phyloP scores from a whole-genome alignment of 2,888 invertebrate species.

The Hemaris fuciformis region DNA sequence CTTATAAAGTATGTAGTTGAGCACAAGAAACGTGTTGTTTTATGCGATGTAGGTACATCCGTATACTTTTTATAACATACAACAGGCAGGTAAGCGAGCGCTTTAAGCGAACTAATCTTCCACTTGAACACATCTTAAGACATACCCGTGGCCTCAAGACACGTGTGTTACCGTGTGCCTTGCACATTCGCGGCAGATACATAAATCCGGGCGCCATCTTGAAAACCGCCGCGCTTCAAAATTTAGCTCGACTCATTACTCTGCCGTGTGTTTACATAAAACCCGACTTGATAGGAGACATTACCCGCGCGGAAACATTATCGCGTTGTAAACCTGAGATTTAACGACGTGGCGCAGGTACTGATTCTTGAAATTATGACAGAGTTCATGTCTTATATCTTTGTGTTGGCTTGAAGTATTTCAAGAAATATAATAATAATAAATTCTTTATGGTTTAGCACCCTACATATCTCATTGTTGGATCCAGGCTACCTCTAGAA shows the following conservation, averaged over 20 bases:
- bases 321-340: slow-evolving; percentile 60
- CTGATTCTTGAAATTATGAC: slow-evolving; percentile 20
- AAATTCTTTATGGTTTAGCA: too few relatives aligned
- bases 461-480: too few relatives aligned
- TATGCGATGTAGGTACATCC: not conserved
- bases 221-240: slow-evolving; percentile 17
- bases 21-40: too few relatives aligned
- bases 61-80: too few relatives aligned
- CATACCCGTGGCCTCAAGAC: not conserved
- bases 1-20: too few relatives aligned
- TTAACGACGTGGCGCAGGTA: slow-evolving; percentile 48
- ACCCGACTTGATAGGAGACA: slow-evolving; percentile 29
- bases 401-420: not conserved
- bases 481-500: too few relatives aligned
- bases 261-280: slow-evolving; percentile 28
- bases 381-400: not conserved
- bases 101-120: not conserved
- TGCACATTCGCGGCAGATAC: too few relatives aligned
- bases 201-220: not conserved
- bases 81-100: too few relatives aligned
- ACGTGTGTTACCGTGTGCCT: too few relatives aligned
- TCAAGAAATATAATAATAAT: slow-evolving; percentile 8
- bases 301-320: slow-evolving; percentile 45
- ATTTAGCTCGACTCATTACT: slow-evolving; percentile 22
- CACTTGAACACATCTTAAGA: not conserved